phyloP scores from a whole-genome alignment of 2,113 vertebrate species.

The Cyprinodon tularosa region DNA sequence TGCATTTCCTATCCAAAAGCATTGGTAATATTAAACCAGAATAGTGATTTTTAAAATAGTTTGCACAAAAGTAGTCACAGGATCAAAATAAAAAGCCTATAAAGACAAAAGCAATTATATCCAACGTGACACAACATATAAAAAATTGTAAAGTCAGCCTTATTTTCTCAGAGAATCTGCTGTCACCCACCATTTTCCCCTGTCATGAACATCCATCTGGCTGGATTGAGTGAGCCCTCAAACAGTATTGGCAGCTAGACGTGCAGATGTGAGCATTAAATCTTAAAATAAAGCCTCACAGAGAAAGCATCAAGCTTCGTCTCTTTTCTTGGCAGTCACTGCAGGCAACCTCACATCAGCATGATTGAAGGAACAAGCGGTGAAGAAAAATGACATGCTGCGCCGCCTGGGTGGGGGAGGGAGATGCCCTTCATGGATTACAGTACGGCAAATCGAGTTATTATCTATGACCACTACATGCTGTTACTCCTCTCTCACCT shows the following conservation, averaged over 20 bases:
- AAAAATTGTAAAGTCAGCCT: slow-evolving; percentile 13
- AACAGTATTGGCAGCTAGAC: slow-evolving; percentile 32
- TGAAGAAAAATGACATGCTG: slow-evolving; percentile 52
- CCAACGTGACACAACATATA: background rate
- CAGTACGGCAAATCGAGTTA: slow-evolving; percentile 57
- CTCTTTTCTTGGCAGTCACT: slow-evolving; percentile 39
- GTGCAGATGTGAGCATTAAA: slow-evolving; percentile 43
- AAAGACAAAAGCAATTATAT: background rate
- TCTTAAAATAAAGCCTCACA: slow-evolving; percentile 51
- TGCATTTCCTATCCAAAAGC: background rate
- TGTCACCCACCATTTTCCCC: slow-evolving; percentile 25
- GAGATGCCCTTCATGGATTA: slow-evolving; percentile 63
- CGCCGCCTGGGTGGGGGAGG: slow-evolving; percentile 24
- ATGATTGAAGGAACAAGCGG: slow-evolving; percentile 48
- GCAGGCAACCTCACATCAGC: slow-evolving; percentile 47
- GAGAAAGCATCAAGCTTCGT: slow-evolving; percentile 54
- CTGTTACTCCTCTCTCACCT: slow-evolving; percentile 36
- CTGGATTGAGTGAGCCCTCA: slow-evolving; percentile 36
- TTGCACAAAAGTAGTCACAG: background rate
- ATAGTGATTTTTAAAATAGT: background rate
- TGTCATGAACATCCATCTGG: slow-evolving; percentile 40
- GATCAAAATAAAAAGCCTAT: background rate
- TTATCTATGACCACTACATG: slow-evolving; percentile 63
- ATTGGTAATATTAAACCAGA: background rate
- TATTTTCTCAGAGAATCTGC: slow-evolving; percentile 17